Conservation (phyloP, 2,888 invertebrate genomes). For the Hybos culiciformis region DNA sequence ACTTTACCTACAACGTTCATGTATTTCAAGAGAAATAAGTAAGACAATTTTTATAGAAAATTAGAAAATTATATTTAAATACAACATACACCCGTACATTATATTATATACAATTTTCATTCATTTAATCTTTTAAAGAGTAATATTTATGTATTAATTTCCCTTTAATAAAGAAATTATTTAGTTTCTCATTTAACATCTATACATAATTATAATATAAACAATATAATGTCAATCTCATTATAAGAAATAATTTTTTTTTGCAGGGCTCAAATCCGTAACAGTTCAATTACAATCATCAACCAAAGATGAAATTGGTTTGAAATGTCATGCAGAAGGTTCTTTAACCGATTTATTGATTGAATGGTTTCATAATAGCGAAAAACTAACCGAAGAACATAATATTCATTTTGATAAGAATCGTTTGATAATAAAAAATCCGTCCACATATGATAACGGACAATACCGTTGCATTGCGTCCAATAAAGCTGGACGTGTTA, state of each 20-base stretch:
- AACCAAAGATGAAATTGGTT: conserved; percentile 26
- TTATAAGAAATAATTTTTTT: conserved; percentile 27
- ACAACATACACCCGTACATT: too few relatives aligned
- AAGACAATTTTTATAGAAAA: too few relatives aligned
- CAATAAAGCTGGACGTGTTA: conserved; percentile 47
- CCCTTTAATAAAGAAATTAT: too few relatives aligned
- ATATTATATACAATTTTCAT: too few relatives aligned
- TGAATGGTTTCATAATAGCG: conserved; percentile 42
- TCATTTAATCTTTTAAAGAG: too few relatives aligned
- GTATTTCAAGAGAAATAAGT: too few relatives aligned
- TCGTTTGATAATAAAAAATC: conserved; percentile 27
- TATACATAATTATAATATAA: too few relatives aligned
- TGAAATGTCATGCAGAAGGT: conserved; percentile 33
- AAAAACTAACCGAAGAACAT: conserved; percentile 43
- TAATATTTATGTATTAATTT: too few relatives aligned
- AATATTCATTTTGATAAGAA: conserved; percentile 42
- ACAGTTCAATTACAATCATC: conserved; percentile 26
- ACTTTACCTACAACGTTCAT: too few relatives aligned
- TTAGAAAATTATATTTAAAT: too few relatives aligned
- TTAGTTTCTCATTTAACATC: too few relatives aligned
- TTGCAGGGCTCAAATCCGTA: conserved; percentile 29
- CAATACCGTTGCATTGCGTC: conserved; percentile 58
- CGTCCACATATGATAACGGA: conserved; percentile 44
- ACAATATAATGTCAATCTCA: too few relatives aligned
- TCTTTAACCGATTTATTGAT: conserved; percentile 26